phyloP scores from a whole-genome alignment of 1,140 invertebrate species.

The Berghia stephanieae region DNA sequence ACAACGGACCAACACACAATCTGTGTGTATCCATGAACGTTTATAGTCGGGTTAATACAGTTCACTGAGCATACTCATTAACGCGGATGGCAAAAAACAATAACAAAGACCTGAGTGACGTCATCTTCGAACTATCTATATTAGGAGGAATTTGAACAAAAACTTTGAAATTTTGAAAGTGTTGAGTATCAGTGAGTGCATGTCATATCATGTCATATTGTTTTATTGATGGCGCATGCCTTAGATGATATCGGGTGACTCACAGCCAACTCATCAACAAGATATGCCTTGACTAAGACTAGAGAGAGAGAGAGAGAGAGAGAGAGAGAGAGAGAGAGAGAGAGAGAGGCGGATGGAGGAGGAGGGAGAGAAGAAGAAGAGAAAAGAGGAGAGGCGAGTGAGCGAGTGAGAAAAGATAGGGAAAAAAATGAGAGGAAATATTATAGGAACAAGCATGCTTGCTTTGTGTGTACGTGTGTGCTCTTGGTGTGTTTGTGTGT shows the following conservation, averaged over 20 bases:
- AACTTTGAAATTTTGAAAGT: neutral
- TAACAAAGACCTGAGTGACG: too few species aligned
- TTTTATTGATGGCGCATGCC: too few species aligned
- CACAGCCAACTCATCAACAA: too few species aligned
- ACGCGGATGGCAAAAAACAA: too few species aligned
- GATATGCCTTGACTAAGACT: neutral
- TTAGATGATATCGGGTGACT: too few species aligned
- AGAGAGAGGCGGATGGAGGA: neutral
- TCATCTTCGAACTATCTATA: neutral
- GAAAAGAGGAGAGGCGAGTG: neutral
- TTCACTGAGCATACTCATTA: too few species aligned
- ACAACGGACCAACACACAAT: too few species aligned
- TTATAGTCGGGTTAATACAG: too few species aligned
- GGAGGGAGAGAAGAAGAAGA: neutral
- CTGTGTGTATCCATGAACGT: too few species aligned
- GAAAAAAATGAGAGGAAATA: neutral
- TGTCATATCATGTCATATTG: too few species aligned
- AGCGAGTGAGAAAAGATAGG: neutral
- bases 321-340: neutral
- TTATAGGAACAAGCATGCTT: neutral
- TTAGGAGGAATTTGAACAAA: neutral
- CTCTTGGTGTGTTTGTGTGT: too few species aligned
- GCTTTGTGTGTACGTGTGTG: too few species aligned
- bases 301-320: constrained; percentile 16
- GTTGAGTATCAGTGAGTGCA: neutral